Evolutionary conservation across 2,888 invertebrate genomes (phyloP).

Genomic region (Cheiracanthium punctorium): DNA sequence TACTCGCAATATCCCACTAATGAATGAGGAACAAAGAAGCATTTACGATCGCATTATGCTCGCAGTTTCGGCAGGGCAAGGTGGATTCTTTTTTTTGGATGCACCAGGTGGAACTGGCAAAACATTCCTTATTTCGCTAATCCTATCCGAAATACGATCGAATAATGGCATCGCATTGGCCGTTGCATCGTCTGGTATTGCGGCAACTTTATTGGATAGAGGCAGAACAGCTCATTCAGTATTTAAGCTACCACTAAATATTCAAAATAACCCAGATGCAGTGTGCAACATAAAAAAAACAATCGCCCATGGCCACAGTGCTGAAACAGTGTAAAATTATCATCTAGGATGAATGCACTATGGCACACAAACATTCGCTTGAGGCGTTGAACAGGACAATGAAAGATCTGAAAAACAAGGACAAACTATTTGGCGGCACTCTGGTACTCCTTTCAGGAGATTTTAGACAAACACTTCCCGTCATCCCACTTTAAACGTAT

Average conservation of each 20-base stretch:
- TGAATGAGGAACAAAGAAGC: constrained; percentile 39
- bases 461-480: too few species aligned
- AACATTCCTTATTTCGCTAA: neutral
- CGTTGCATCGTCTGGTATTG: neutral
- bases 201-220: neutral
- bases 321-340: too few species aligned
- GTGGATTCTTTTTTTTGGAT: neutral
- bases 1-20: constrained; percentile 41
- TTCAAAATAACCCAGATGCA: neutral
- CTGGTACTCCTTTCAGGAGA: too few species aligned
- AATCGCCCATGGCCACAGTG: too few species aligned
- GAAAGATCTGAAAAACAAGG: too few species aligned
- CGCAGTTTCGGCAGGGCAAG: too few species aligned
- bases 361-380: too few species aligned
- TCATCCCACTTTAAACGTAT: too few species aligned
- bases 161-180: neutral
- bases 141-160: neutral
- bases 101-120: constrained; percentile 2
- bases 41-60: too few species aligned
- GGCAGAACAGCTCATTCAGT: neutral
- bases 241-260: neutral
- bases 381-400: too few species aligned
- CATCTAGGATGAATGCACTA: too few species aligned
- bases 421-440: too few species aligned
- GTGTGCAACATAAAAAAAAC: neutral